Evolutionary conservation across 1,140 invertebrate genomes (phyloP), one percentile per base, ranked within the genome.

Genomic region (Cotesia chilonis): DNA sequence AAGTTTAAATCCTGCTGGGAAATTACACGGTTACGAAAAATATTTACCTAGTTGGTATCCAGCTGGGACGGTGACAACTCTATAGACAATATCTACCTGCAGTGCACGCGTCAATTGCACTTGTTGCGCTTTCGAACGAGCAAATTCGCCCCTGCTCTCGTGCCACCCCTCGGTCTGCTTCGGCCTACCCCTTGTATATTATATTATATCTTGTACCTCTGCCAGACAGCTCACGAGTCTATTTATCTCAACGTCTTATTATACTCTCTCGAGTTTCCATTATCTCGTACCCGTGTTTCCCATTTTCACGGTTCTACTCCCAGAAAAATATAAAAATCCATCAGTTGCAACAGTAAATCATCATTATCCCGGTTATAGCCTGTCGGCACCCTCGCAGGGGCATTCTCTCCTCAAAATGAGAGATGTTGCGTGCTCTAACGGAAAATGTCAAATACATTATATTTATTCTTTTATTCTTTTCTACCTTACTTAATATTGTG

Each of bases 31-130:
- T 57, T 57, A n/a, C 10, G n/a, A 6, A 57, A 17, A 20, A 17
- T 57, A 20, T 57, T 57, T 20, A 17, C 3, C 54, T 5, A 14
- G 54, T 57, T 20, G 54, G 54, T 57, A 57, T 68, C 72, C 72
- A 55, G 75, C 72, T 71, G 75, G 5, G 57, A 41, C 47, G 35
- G 67, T 17, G 38, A 73, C 75, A 76, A 77, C 73, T 54, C 20
- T 38, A 37, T 70, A 55, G 70, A 72, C 69, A 80, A 79, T 74
- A 78, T 81, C 61, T 79, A 82, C 78, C 78, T 81, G 81, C 70
- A 68, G 74, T 28, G 72, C 54, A 41, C 66, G 59, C 68, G 41
- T 74, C 65, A 71, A 74, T 66, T 69, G 71, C 74, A 81, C 79
- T 80, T 81, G 79, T 80, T 78, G 75, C 73, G 35, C 73, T 59